Percentiles rank a stretch among this genome's conserved stretches.
phyloP scores from a whole-genome alignment of 37 sponge, comb jelly and placozoan genomes.

The Haliclona indistincta region DNA sequence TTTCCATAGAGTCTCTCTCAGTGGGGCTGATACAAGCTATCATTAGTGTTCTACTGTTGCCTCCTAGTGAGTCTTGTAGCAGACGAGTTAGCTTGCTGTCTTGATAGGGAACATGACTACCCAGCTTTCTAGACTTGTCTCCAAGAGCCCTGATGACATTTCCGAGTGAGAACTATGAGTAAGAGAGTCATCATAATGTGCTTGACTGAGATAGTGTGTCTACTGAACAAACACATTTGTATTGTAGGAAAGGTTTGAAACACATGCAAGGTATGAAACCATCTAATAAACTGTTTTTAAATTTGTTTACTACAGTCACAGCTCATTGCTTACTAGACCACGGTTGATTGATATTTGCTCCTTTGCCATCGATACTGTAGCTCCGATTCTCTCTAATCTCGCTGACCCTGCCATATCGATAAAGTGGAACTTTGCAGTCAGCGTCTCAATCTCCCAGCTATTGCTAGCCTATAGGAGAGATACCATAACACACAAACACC shows the following conservation, averaged over 20 bases:
- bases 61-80: conserved; percentile 97
- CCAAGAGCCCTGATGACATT: conserved; percentile 99
- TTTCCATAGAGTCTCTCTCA: conserved; percentile 99
- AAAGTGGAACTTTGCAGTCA: conserved; percentile 94
- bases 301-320: no score
- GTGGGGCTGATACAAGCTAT: conserved; percentile 96
- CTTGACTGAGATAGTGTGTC: no score
- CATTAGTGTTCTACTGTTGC: conserved; percentile 96
- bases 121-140: conserved; percentile 78
- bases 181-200: no score
- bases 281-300: no score
- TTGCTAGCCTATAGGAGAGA: no score
- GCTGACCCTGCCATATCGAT: conserved; percentile 98
- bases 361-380: conserved; percentile 95
- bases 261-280: no score
- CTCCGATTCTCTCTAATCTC: conserved; percentile 95
- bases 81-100: conserved; percentile 96
- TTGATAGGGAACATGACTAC: conserved; percentile 92
- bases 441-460: no score
- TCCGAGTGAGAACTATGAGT: conserved; percentile 88
- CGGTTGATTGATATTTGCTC: conserved; percentile 99
- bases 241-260: no score
- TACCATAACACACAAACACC: no score
- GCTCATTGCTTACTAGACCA: conserved; percentile 94
- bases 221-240: no score